A percentile compares a stretch with the other conserved stretches of the same genome.
Conservation (phyloP, 2,113 vertebrate species). For the Nasalis larvatus region DNA sequence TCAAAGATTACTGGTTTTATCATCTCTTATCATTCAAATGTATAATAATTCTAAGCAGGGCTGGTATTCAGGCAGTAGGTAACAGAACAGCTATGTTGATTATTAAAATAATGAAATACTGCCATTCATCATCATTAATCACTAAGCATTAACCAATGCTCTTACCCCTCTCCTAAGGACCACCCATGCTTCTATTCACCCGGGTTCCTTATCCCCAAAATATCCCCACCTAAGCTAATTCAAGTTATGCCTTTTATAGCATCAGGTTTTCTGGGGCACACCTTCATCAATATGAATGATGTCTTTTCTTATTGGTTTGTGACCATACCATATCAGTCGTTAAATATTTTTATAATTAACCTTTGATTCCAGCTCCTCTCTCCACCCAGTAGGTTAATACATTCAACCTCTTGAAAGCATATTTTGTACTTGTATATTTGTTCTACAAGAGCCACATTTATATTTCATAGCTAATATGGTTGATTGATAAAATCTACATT, state of each 20-base stretch:
- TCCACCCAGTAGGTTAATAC: background rate
- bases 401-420: background rate
- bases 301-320: background rate
- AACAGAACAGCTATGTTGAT: background rate
- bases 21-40: background rate
- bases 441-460: background rate
- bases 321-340: background rate
- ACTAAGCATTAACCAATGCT: background rate
- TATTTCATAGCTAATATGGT: background rate
- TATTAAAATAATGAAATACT: constrained; percentile 35
- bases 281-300: background rate
- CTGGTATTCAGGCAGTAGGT: background rate
- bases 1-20: background rate
- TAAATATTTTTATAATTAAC: constrained; percentile 24
- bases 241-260: background rate
- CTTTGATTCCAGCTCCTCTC: background rate
- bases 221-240: background rate
- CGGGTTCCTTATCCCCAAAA: background rate
- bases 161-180: background rate
- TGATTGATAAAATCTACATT: constrained; percentile 18
- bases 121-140: background rate
- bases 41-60: background rate
- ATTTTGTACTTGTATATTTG: background rate
- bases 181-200: background rate
- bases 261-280: background rate